These are phyloP conservation scores for Littorina saxatilis DNA, from an alignment of 1,140 invertebrate genomes.

Conservation along the genomic window DNA sequence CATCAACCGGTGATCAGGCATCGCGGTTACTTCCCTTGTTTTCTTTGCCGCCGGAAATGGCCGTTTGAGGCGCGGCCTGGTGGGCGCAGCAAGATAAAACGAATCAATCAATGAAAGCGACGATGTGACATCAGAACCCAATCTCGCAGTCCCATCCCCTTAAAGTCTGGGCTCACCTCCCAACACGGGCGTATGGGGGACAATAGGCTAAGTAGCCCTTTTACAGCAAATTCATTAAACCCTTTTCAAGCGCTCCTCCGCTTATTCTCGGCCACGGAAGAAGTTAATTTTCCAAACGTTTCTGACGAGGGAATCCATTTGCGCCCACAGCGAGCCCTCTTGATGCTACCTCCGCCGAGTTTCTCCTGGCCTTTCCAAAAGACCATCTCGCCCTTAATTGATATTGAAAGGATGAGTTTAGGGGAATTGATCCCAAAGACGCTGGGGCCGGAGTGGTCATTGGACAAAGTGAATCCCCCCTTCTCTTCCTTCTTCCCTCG, in stretches of 20 bases:
- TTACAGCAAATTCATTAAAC: slow-evolving; percentile 37
- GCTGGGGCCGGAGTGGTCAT: slow-evolving; percentile 4
- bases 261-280: slow-evolving; percentile 36
- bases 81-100: slow-evolving; percentile 18
- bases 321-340: not conserved
- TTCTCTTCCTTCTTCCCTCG: not conserved
- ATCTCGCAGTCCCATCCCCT: not conserved
- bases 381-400: slow-evolving; percentile 35
- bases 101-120: slow-evolving; percentile 2
- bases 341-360: too few species aligned
- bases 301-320: slow-evolving; percentile 33
- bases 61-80: not conserved
- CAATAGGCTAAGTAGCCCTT: slow-evolving; percentile 38
- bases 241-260: slow-evolving; percentile 31
- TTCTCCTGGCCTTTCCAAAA: not conserved
- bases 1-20: too few species aligned
- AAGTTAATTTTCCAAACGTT: slow-evolving; percentile 39
- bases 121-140: slow-evolving; percentile 1
- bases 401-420: slow-evolving; percentile 43
- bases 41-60: too few species aligned
- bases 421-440: slow-evolving; percentile 30
- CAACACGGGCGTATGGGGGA: slow-evolving; percentile 11
- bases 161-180: not conserved
- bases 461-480: slow-evolving; percentile 11
- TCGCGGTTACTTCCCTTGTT: too few species aligned